These are phyloP conservation scores for Atta texana DNA, from an alignment of 1,140 invertebrate species.

Conservation along the genomic window DNA sequence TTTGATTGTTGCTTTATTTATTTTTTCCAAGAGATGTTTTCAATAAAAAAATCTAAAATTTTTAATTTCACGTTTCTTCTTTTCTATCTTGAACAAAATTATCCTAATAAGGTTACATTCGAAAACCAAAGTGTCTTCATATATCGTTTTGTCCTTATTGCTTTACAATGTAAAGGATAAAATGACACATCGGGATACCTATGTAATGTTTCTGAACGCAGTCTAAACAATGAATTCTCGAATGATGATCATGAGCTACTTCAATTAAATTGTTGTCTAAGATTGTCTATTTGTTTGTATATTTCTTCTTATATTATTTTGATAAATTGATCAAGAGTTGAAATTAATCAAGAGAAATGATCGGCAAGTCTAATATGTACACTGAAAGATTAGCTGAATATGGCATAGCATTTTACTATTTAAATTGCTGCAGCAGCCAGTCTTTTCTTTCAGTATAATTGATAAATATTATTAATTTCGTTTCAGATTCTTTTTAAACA, in stretches of 20 bases:
- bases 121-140: no score
- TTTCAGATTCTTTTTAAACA: not conserved
- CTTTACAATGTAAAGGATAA: no score
- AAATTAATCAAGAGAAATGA: not conserved
- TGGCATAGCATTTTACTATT: no score
- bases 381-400: no score
- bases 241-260: not conserved
- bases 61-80: not conserved
- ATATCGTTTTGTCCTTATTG: no score
- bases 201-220: no score
- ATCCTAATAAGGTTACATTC: not conserved
- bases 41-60: not conserved
- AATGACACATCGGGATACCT: no score
- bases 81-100: not conserved
- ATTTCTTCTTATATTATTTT: not conserved
- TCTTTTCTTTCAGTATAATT: no score
- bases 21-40: not conserved
- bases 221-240: not conserved
- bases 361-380: not conserved
- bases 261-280: not conserved
- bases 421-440: no score
- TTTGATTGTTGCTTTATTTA: not conserved
- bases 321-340: not conserved
- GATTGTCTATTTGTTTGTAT: no score
- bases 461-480: no score